phyloP scores from a whole-genome alignment of 2,797 vertebrate species.

The Myotis vivesi region DNA sequence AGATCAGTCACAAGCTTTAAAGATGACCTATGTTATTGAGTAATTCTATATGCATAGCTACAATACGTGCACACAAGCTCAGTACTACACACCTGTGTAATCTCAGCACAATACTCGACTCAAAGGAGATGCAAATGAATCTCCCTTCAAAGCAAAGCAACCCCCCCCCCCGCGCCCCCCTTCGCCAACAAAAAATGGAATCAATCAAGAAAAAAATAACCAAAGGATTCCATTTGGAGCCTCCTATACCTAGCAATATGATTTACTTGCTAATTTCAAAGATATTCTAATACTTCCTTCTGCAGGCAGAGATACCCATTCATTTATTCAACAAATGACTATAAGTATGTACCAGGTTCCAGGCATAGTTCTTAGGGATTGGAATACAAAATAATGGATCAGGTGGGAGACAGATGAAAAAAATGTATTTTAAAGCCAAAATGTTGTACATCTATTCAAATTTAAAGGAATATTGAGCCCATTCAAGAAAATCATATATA shows the following conservation, averaged over 20 bases:
- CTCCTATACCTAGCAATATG: neutral
- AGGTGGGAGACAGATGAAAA: neutral
- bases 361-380: neutral
- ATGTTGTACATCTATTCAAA: neutral
- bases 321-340: constrained; percentile 37
- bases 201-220: neutral
- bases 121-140: neutral
- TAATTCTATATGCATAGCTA: neutral
- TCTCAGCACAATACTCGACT: neutral
- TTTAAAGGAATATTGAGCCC: neutral
- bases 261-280: constrained; percentile 24
- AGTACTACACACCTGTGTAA: neutral
- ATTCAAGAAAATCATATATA: neutral
- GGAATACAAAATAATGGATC: constrained; percentile 29
- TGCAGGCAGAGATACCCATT: neutral
- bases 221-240: neutral
- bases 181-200: neutral
- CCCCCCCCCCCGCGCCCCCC: neutral
- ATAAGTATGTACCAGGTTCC: neutral
- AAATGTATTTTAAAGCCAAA: neutral
- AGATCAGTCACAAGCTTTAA: neutral
- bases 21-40: neutral
- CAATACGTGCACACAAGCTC: neutral
- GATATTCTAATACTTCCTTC: neutral
- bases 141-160: neutral